These are phyloP conservation scores for Entomyzon cyanotis DNA, from an alignment of 2,113 vertebrate species.

Conservation along the genomic window DNA sequence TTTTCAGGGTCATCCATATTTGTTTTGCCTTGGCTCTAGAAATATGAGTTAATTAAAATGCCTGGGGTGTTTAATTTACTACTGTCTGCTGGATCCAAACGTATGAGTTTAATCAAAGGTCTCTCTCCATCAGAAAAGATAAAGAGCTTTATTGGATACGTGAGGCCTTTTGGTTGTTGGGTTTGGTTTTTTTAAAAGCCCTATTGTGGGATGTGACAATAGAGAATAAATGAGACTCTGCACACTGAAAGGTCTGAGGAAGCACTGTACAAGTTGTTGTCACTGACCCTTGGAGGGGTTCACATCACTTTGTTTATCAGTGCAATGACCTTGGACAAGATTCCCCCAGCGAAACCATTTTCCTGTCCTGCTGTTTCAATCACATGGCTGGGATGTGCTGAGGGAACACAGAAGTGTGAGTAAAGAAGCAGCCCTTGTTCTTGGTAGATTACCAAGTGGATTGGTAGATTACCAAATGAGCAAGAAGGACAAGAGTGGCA, in stretches of 20 bases:
- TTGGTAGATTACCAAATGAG: too few species aligned
- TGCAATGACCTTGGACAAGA: background rate
- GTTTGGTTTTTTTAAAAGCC: background rate
- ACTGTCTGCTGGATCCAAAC: background rate
- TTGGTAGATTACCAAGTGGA: background rate
- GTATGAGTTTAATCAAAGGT: background rate
- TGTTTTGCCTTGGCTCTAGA: background rate
- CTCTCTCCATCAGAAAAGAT: background rate
- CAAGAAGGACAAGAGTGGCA: background rate
- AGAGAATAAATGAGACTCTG: background rate
- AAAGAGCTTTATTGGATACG: background rate
- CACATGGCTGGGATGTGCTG: fast-evolving
- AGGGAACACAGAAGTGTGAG: background rate
- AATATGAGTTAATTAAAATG: background rate
- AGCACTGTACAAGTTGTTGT: fast-evolving
- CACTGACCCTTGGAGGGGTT: background rate
- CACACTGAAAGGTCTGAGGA: background rate
- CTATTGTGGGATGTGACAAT: background rate
- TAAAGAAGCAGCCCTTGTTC: background rate
- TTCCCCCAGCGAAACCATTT: background rate
- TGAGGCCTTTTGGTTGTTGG: background rate
- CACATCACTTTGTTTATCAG: background rate
- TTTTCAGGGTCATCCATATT: background rate
- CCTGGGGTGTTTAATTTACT: background rate
- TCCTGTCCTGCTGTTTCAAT: background rate